A percentile compares a stretch with the other conserved stretches of the same genome.
Conservation (phyloP, 1,140 invertebrate species). For the Drosophila ohnishii region DNA sequence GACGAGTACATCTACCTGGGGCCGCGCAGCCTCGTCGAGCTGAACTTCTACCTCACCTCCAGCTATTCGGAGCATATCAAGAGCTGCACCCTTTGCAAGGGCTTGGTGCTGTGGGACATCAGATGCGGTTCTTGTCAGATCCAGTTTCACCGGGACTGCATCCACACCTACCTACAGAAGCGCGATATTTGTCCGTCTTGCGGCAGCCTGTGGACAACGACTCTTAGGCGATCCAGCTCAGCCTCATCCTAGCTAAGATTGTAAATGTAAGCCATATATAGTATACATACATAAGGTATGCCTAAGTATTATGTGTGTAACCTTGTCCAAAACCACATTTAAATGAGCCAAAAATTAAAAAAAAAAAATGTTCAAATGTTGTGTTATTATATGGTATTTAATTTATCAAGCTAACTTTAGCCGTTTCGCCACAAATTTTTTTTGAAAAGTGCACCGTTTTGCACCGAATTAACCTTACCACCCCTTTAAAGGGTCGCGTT, state of each 20-base stretch:
- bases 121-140: conserved; percentile 51
- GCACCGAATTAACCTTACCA: too few species aligned
- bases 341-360: not conserved
- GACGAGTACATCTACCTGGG: conserved; percentile 57
- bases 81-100: conserved; percentile 60
- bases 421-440: too few species aligned
- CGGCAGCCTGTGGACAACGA: conserved; percentile 48
- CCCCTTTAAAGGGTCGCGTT: too few species aligned
- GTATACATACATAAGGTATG: not conserved
- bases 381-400: too few species aligned
- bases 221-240: conserved; percentile 21
- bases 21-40: conserved; percentile 57
- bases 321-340: not conserved
- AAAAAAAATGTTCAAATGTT: too few species aligned
- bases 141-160: conserved; percentile 62
- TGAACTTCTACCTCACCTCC: conserved; percentile 54
- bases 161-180: conserved; percentile 56
- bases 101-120: conserved; percentile 65
- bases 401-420: too few species aligned
- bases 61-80: conserved; percentile 55
- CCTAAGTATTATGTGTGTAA: not conserved
- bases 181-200: conserved; percentile 65
- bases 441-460: too few species aligned
- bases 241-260: not conserved
- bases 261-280: not conserved